These are phyloP conservation scores for Micronycteris hirsuta DNA, from an alignment of 2,113 vertebrate genomes.

Conservation along the genomic window DNA sequence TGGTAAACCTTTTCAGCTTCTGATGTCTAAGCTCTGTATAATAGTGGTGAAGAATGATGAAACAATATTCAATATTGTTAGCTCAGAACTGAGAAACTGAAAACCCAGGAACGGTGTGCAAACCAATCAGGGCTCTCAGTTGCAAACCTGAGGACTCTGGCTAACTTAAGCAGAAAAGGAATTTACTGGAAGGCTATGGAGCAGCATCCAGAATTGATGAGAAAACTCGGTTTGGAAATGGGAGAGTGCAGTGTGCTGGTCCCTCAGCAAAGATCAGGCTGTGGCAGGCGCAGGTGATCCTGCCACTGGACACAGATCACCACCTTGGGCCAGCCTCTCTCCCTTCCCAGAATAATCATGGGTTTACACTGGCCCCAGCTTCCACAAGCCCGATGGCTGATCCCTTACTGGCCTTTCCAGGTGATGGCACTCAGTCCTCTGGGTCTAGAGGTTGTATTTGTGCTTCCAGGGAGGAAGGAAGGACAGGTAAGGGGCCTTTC, in stretches of 20 bases:
- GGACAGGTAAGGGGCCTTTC: not conserved
- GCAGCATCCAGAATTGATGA: not conserved
- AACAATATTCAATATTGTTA: not conserved
- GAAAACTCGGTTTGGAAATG: not conserved
- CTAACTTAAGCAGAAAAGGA: not conserved
- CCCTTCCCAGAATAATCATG: not conserved
- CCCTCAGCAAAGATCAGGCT: not conserved
- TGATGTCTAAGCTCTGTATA: not conserved
- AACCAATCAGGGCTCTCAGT: not conserved
- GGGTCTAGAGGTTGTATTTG: not conserved
- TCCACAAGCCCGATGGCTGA: fast-evolving
- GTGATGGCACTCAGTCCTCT: fast-evolving
- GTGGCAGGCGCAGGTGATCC: not conserved
- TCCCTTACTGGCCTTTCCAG: not conserved
- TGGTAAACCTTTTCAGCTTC: not conserved
- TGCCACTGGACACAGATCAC: not conserved
- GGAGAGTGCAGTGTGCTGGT: not conserved
- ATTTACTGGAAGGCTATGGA: not conserved
- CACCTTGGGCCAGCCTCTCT: not conserved
- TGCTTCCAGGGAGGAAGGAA: no score
- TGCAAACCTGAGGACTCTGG: not conserved
- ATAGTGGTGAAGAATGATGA: not conserved
- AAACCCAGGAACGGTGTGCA: not conserved
- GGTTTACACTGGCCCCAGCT: not conserved
- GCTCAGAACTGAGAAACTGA: not conserved